phyloP scores from a whole-genome alignment of 2,888 invertebrate species.

The Rhabditoides inermis region DNA sequence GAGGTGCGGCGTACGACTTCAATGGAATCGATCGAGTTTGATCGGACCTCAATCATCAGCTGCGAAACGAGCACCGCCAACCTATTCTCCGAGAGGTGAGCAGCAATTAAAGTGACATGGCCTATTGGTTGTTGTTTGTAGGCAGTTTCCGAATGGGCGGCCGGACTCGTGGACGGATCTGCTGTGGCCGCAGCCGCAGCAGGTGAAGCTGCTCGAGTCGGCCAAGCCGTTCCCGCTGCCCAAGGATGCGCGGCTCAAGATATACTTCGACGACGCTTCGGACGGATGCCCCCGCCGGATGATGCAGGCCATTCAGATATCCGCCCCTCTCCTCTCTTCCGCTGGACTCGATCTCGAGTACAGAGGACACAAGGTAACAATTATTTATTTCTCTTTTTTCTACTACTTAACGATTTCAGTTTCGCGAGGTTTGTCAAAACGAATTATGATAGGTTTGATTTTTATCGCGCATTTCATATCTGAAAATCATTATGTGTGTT shows the following conservation, averaged over 20 bases:
- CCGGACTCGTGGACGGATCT: slow-evolving; percentile 56
- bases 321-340: slow-evolving; percentile 20
- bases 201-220: slow-evolving; percentile 49
- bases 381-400: neutral
- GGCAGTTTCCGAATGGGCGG: neutral
- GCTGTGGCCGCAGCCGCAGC: slow-evolving; percentile 63
- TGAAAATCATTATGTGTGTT: slow-evolving; percentile 4
- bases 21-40: slow-evolving; percentile 32
- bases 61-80: slow-evolving; percentile 26
- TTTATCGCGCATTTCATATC: slow-evolving; percentile 2
- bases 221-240: slow-evolving; percentile 18
- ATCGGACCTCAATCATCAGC: slow-evolving; percentile 30
- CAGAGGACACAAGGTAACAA: slow-evolving; percentile 27
- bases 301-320: slow-evolving; percentile 39
- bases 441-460: too few species aligned
- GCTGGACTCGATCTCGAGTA: slow-evolving; percentile 38
- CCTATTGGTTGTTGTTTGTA: neutral
- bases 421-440: neutral
- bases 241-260: slow-evolving; percentile 30
- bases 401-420: slow-evolving; percentile 3
- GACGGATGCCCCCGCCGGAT: slow-evolving; percentile 32
- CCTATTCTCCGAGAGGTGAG: slow-evolving; percentile 20
- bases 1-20: slow-evolving; percentile 24
- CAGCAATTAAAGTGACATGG: neutral
- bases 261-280: slow-evolving; percentile 38